A percentile compares a stretch with the other conserved stretches of the same genome.
Conservation (phyloP, 2,113 vertebrate genomes). For the Apteryx owenii region DNA sequence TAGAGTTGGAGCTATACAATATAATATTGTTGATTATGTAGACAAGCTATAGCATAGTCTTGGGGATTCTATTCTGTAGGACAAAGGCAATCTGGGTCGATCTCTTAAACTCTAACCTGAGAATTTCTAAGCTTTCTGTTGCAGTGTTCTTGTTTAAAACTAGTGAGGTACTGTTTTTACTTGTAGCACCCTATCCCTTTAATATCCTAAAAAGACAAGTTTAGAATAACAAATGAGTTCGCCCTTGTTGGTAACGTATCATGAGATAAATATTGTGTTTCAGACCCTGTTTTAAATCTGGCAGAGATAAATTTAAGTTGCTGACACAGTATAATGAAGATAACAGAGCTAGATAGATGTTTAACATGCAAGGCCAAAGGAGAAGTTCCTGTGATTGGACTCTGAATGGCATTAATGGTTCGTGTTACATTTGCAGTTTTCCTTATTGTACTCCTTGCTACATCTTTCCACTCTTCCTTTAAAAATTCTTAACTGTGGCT, state of each 20-base stretch:
- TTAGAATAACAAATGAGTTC: neutral
- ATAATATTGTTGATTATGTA: neutral
- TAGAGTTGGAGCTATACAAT: neutral
- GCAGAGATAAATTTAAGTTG: too few species aligned
- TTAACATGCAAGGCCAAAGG: neutral
- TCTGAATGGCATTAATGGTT: neutral
- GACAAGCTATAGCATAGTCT: too few species aligned
- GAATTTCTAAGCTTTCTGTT: neutral
- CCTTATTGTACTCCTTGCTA: neutral
- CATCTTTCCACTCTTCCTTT: fast-evolving
- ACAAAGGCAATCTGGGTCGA: neutral
- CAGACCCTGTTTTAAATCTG: too few species aligned
- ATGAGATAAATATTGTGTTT: neutral
- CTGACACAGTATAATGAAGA: too few species aligned
- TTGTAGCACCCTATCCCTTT: neutral
- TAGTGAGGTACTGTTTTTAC: neutral
- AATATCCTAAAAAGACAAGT: neutral
- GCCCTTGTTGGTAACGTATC: neutral
- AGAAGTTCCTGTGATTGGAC: neutral
- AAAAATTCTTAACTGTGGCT: neutral
- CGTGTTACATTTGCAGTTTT: neutral
- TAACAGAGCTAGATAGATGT: too few species aligned
- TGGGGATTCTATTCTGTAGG: too few species aligned
- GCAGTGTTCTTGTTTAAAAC: neutral
- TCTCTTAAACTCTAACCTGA: neutral